Evolutionary conservation across 2,888 invertebrate genomes (phyloP), one percentile per base, ranked within the genome.

Genomic region (Andrena bicolor): DNA sequence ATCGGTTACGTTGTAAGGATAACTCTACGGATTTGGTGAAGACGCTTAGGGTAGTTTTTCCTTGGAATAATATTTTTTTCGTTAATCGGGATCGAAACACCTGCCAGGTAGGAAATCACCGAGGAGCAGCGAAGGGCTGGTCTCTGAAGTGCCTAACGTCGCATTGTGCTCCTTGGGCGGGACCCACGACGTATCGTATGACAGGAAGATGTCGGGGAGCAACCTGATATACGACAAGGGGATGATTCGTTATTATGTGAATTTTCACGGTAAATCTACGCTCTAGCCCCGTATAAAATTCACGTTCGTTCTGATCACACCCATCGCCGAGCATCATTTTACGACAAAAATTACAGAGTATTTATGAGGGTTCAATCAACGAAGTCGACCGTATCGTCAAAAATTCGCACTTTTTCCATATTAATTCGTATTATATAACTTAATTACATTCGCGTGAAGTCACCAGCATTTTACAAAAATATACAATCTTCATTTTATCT

Each of bases 171-270:
- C 70, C 65, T 82, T 88, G 88, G 90, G 88, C 88, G 90, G 86
- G 86, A 88, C 83, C 84, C 76, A 80, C 84, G 85, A 89, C 85
- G 91, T 92, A 92, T 92, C 93, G 86, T 88, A 87, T 93, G 91
- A 91, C 92, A 92, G 91, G 91, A 92, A 92, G 90, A 91, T 88
- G 90, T 88, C 89, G 84, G 80, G 69, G 83, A 69, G 76, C 87
- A 92, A 91, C 88, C 86, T 88, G 89, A 91, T 91, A 91, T 90
- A 91, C 86, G 89, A 89, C 90, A 86, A 88, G 88, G 91, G 91
- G 90, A 90, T 90, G 90, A 91, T 92, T 90, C 89, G 90, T 91
- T 91, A 90, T 92, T 90, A 89, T 91, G 87, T 89, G 86, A 86
- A 89, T 89, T 92, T 92, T 90, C 89, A 90, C 83, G 88, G 82